Conservation (phyloP, 1,140 invertebrate genomes). For the Agrilus planipennis region DNA sequence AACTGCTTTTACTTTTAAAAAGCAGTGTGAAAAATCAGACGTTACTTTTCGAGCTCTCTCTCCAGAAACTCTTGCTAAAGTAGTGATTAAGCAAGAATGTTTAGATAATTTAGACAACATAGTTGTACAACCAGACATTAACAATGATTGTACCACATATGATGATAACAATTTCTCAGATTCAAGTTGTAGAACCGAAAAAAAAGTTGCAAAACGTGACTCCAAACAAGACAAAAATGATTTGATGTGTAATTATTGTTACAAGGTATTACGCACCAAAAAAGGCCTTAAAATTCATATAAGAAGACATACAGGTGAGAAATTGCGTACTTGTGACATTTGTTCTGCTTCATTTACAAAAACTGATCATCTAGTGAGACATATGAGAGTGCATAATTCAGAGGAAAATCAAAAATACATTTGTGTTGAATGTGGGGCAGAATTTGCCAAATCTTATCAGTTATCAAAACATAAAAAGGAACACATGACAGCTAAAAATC, state of each 20-base stretch:
- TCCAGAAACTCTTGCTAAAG: slow-evolving; percentile 9
- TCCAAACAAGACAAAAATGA: slow-evolving; percentile 12
- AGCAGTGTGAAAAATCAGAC: slow-evolving; percentile 35
- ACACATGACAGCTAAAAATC: slow-evolving; percentile 10
- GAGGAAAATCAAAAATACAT: slow-evolving; percentile 14
- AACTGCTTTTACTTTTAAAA: slow-evolving; percentile 33
- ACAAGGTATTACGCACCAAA: slow-evolving; percentile 22
- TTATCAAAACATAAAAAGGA: slow-evolving; percentile 17
- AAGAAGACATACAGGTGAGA: slow-evolving; percentile 29
- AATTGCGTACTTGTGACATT: slow-evolving; percentile 21
- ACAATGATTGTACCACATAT: slow-evolving; percentile 13
- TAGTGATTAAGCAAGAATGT: slow-evolving; percentile 16
- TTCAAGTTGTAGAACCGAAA: slow-evolving; percentile 14
- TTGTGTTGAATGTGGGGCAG: slow-evolving; percentile 21
- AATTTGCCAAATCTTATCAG: slow-evolving; percentile 15
- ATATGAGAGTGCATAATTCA: slow-evolving; percentile 21
- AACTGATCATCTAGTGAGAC: slow-evolving; percentile 23
- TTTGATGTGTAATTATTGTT: slow-evolving; percentile 24
- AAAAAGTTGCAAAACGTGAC: slow-evolving; percentile 12
- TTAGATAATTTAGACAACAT: too few species aligned
- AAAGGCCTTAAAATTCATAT: slow-evolving; percentile 25
- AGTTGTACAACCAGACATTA: slow-evolving; percentile 27
- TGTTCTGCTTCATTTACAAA: slow-evolving; percentile 25
- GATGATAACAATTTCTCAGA: slow-evolving; percentile 23
- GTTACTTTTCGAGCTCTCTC: slow-evolving; percentile 38